These are phyloP conservation scores for Crambe crambe DNA, from an alignment of 37 sponge, comb jelly and placozoan genomes.

Conservation along the genomic window DNA sequence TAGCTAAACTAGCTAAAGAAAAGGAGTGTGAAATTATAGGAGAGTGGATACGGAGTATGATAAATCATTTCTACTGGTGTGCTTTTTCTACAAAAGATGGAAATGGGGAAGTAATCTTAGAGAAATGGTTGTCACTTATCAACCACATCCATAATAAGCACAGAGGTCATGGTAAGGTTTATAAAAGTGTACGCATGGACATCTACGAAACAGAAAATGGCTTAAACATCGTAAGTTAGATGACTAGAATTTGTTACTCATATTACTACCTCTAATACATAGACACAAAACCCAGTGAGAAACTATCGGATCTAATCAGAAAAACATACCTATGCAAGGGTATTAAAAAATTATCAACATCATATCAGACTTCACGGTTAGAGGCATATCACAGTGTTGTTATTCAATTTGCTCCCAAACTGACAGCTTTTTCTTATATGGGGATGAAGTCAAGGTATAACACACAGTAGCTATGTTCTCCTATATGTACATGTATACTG, in stretches of 20 bases:
- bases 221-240: conserved; percentile 35
- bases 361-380: background rate
- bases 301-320: background rate
- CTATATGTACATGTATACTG: background rate
- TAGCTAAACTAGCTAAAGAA: conserved; percentile 20
- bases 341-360: background rate
- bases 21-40: conserved; percentile 48
- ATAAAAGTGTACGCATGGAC: conserved; percentile 18
- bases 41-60: conserved; percentile 39
- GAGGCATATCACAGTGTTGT: background rate
- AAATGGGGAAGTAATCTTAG: background rate
- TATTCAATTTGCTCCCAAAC: background rate
- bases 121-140: background rate
- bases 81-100: conserved; percentile 4
- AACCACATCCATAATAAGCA: conserved; percentile 61
- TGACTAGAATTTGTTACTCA: background rate
- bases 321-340: background rate
- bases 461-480: background rate
- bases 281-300: background rate
- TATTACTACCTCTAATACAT: background rate
- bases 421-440: background rate
- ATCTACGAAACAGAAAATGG: conserved; percentile 36
- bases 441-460: background rate
- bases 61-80: conserved; percentile 69
- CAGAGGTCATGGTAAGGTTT: background rate